phyloP scores from a whole-genome alignment of 2,113 vertebrate species.

The Oreochromis aureus region DNA sequence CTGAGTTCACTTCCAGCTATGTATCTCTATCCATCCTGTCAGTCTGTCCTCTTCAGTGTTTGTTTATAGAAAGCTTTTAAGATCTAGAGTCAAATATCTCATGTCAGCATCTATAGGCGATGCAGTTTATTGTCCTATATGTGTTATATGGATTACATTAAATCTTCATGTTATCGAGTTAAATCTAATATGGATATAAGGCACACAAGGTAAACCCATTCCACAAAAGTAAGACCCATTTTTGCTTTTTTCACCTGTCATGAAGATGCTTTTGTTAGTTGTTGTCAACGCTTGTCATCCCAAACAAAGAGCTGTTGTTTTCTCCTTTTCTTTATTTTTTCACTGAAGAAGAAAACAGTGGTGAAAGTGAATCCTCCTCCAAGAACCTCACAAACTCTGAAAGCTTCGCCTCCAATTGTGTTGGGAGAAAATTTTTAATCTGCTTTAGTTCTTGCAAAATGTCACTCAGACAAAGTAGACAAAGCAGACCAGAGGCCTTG shows the following conservation, averaged over 20 bases:
- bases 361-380: not conserved
- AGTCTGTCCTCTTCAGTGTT: not conserved
- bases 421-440: not conserved
- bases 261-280: not conserved
- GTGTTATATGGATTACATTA: not conserved
- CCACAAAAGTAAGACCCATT: not conserved
- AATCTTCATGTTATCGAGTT: accelerated
- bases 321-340: not conserved
- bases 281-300: not conserved
- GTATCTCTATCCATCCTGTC: not conserved
- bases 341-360: not conserved
- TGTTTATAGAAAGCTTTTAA: not conserved
- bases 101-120: not conserved
- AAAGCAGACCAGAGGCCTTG: not conserved
- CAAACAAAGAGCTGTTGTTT: not conserved
- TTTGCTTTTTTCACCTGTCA: not conserved
- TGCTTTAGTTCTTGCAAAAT: not conserved
- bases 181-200: not conserved
- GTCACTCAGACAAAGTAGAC: not conserved
- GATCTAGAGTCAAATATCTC: not conserved
- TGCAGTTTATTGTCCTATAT: not conserved
- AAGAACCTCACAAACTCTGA: not conserved
- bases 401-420: not conserved
- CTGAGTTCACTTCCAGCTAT: not conserved
- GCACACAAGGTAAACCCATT: not conserved